Conservation (phyloP, 2,888 invertebrate genomes). For the Lepidochitona cinerea region DNA sequence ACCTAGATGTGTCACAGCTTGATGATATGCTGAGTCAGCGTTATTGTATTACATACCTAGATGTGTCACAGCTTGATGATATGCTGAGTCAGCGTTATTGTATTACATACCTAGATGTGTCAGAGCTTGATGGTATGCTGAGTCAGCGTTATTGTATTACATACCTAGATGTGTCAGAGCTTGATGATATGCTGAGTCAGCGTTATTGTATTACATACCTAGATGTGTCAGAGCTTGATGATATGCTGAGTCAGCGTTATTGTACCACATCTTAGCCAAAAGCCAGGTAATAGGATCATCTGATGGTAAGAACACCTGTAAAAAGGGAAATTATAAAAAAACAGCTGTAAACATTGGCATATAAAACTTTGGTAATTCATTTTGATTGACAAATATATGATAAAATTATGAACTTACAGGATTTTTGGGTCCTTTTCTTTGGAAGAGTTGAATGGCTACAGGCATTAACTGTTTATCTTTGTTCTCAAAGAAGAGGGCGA, state of each 20-base stretch:
- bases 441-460: slow-evolving; percentile 72
- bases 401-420: slow-evolving; percentile 57
- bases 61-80: too few species aligned
- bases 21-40: too few species aligned
- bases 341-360: not conserved
- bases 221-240: slow-evolving; percentile 70
- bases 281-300: slow-evolving; percentile 69
- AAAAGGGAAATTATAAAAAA: not conserved
- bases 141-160: too few species aligned
- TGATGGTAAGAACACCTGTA: slow-evolving; percentile 69
- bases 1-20: too few species aligned
- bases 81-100: too few species aligned
- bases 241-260: slow-evolving; percentile 69
- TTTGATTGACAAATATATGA: not conserved
- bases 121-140: too few species aligned
- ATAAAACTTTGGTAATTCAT: not conserved
- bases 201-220: too few species aligned
- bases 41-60: too few species aligned
- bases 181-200: too few species aligned
- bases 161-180: too few species aligned
- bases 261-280: slow-evolving; percentile 72
- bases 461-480: slow-evolving; percentile 67
- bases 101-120: too few species aligned
- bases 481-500: slow-evolving; percentile 71
- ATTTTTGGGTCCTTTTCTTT: slow-evolving; percentile 69